Percentiles rank a stretch among this genome's conserved stretches.
These are phyloP conservation scores for Polia nebulosa DNA, from an alignment of 2,888 invertebrate genomes.

Conservation along the genomic window DNA sequence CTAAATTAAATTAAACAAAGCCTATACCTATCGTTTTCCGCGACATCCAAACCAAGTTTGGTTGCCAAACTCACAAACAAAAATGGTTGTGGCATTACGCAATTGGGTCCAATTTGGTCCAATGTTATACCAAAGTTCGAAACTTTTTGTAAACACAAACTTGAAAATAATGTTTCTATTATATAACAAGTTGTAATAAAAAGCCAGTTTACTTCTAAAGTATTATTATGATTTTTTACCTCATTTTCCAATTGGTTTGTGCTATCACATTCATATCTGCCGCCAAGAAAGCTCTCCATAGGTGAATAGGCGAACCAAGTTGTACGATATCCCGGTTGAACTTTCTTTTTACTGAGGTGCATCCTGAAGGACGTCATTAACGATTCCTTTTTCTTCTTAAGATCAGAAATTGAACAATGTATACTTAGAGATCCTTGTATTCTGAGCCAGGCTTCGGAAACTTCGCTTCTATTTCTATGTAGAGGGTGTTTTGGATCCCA, in stretches of 20 bases:
- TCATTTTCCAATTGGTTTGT: conserved; percentile 80
- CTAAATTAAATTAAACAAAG: conserved; percentile 17
- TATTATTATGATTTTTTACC: conserved; percentile 67
- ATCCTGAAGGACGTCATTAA: conserved; percentile 86
- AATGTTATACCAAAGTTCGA: conserved; percentile 57
- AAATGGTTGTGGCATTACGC: conserved; percentile 57
- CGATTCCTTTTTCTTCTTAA: conserved; percentile 88
- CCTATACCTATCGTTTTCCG: conserved; percentile 11
- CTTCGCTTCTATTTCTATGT: conserved; percentile 81
- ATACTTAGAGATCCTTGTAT: conserved; percentile 80
- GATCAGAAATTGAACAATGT: conserved; percentile 77
- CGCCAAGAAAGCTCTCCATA: conserved; percentile 87
- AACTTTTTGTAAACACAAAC: conserved; percentile 25
- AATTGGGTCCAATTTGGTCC: conserved; percentile 70
- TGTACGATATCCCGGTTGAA: conserved; percentile 75
- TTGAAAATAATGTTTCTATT: conserved; percentile 12
- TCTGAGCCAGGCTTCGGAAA: conserved; percentile 83
- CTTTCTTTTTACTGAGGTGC: conserved; percentile 80
- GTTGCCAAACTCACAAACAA: conserved; percentile 51
- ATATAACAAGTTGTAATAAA: not conserved
- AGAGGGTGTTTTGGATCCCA: conserved; percentile 85
- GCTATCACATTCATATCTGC: conserved; percentile 83
- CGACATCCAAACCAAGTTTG: conserved; percentile 42
- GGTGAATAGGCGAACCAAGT: conserved; percentile 85
- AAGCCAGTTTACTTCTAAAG: not conserved